These are phyloP conservation scores for Stigmatopora nigra DNA, from an alignment of 2,113 vertebrate species.

Conservation along the genomic window DNA sequence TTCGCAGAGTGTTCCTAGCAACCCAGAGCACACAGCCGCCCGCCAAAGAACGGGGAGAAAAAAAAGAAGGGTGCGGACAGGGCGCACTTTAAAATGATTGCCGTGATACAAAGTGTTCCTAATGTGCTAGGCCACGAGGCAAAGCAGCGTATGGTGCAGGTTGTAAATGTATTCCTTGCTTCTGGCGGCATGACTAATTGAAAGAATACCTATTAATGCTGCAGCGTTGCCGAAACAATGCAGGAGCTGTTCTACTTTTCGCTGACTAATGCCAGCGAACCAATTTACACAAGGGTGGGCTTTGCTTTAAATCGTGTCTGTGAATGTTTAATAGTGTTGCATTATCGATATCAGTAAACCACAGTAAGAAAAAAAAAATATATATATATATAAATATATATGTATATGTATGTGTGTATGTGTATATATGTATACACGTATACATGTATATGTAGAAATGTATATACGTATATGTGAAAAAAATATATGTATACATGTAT, in stretches of 20 bases:
- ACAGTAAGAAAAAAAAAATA: too few species aligned
- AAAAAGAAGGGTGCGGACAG: not conserved
- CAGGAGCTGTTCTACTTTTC: constrained; percentile 29
- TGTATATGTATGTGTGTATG: too few species aligned
- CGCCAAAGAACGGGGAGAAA: constrained; percentile 9
- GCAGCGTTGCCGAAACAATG: constrained; percentile 22
- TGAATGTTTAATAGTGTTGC: not conserved
- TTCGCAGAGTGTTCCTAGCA: constrained; percentile 34
- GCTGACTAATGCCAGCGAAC: constrained; percentile 49
- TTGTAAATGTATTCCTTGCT: constrained; percentile 50
- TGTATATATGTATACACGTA: too few species aligned
- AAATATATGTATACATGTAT: too few species aligned
- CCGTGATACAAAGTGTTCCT: constrained; percentile 50
- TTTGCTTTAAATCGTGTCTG: constrained; percentile 16
- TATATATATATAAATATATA: too few species aligned
- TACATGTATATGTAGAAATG: too few species aligned
- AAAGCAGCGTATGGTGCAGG: constrained; percentile 18
- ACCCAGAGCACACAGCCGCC: constrained; percentile 24
- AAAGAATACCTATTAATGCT: constrained; percentile 59
- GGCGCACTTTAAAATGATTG: constrained; percentile 25
- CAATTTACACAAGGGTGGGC: constrained; percentile 25
- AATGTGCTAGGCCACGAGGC: constrained; percentile 47
- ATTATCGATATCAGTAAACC: too few species aligned
- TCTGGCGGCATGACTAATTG: constrained; percentile 63
- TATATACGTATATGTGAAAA: too few species aligned